phyloP scores from a whole-genome alignment of 2,113 vertebrate genomes.

The Sigmodon hispidus region DNA sequence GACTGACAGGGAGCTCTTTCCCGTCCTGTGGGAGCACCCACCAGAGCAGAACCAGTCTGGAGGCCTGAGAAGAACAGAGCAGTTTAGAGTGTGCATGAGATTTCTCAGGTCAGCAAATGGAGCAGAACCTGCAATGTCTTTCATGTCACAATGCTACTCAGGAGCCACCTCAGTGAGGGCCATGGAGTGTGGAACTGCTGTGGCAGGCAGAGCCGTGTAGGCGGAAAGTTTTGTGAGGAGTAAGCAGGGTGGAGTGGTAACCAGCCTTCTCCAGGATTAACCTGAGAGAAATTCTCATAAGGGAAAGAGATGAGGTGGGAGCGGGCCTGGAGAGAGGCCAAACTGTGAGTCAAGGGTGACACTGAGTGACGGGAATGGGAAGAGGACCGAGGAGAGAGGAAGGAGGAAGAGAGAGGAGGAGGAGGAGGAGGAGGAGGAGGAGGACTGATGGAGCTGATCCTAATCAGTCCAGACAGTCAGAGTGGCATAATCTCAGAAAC shows the following conservation, averaged over 20 bases:
- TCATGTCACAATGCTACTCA: neutral
- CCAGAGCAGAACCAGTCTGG: too few species aligned
- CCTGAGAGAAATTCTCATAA: neutral
- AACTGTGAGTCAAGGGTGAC: neutral
- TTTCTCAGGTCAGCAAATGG: neutral
- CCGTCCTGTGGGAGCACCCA: neutral
- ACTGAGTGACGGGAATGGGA: neutral
- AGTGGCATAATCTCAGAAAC: neutral
- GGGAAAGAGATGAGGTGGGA: neutral
- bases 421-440: too few species aligned
- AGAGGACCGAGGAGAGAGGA: too few species aligned
- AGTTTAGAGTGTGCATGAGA: too few species aligned
- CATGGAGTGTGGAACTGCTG: neutral
- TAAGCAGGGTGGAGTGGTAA: neutral
- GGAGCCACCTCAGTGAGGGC: neutral
- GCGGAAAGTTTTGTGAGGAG: neutral
- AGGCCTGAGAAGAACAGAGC: neutral
- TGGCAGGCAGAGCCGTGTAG: accelerated
- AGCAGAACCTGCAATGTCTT: neutral
- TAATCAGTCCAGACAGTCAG: neutral
- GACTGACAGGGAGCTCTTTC: neutral
- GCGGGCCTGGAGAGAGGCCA: neutral
- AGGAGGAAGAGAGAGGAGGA: too few species aligned
- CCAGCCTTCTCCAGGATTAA: neutral
- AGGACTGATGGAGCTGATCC: neutral